Conservation (phyloP, 2,113 vertebrate species). For the Malaclemys terrapin region DNA sequence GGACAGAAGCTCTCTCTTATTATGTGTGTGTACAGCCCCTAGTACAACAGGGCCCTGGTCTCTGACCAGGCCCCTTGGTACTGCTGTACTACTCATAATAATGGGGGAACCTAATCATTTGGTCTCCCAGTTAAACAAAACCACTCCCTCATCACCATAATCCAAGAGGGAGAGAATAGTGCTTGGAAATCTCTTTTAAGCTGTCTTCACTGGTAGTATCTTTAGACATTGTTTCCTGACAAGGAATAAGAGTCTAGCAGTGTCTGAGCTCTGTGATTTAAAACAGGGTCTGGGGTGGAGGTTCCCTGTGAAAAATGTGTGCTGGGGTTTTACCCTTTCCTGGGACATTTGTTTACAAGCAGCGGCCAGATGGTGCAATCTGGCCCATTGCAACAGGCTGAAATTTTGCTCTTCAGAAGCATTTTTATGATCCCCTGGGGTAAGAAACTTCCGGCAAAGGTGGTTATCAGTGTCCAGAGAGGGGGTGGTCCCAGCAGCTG, state of each 20-base stretch:
- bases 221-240: not conserved
- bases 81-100: not conserved
- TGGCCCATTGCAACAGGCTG: conserved; percentile 16
- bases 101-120: not conserved
- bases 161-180: not conserved
- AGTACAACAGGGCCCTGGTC: not conserved
- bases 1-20: not conserved
- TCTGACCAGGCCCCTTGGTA: not conserved
- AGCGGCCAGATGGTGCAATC: conserved; percentile 62
- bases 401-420: conserved; percentile 5
- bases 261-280: not conserved
- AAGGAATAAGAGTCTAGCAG: too few species aligned
- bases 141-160: not conserved
- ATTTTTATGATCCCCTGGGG: conserved; percentile 32
- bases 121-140: not conserved
- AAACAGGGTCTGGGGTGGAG: not conserved
- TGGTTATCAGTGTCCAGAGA: conserved; percentile 32
- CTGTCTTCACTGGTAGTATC: not conserved
- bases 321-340: conserved; percentile 59
- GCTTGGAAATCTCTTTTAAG: not conserved
- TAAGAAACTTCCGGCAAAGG: not conserved
- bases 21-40: not conserved
- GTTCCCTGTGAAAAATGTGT: not conserved
- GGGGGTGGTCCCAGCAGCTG: not conserved
- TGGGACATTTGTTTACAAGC: conserved; percentile 52